phyloP scores from a whole-genome alignment of 2,888 invertebrate species.

The Drosophila affinis region DNA sequence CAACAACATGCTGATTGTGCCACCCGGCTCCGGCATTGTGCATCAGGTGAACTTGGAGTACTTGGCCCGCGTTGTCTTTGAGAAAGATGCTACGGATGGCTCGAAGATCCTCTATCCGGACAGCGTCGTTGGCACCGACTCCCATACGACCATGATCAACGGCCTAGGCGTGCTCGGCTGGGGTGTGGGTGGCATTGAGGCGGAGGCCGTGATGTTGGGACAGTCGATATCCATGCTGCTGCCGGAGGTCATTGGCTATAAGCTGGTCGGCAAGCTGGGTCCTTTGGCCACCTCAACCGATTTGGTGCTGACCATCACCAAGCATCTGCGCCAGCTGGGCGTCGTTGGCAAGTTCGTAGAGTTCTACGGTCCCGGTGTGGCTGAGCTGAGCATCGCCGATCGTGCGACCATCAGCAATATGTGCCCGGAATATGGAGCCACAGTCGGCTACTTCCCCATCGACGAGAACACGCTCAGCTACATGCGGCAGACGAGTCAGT shows the following conservation, averaged over 20 bases:
- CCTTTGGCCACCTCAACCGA: conserved; percentile 97
- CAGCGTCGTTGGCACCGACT: conserved; percentile 98
- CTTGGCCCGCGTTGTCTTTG: conserved; percentile 95
- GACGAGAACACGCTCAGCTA: conserved; percentile 92
- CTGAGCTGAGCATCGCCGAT: conserved; percentile 96
- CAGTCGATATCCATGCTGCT: conserved; percentile 98
- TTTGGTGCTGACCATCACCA: conserved; percentile 97
- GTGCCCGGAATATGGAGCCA: conserved; percentile 99
- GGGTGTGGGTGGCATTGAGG: conserved; percentile 98
- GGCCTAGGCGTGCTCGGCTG: conserved; percentile 98
- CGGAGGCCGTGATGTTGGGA: conserved; percentile 99
- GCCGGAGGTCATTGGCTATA: conserved; percentile 98
- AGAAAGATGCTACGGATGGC: conserved; percentile 83
- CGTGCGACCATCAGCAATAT: conserved; percentile 99
- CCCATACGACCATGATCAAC: conserved; percentile 99
- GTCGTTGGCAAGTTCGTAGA: conserved; percentile 99
- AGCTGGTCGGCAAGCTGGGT: conserved; percentile 91
- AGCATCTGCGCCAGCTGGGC: conserved; percentile 96
- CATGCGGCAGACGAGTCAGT: conserved; percentile 91
- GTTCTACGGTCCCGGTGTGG: conserved; percentile 97
- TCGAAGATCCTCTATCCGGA: conserved; percentile 90
- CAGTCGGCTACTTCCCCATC: conserved; percentile 97
- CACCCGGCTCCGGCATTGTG: conserved; percentile 98
- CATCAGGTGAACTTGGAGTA: conserved; percentile 99
- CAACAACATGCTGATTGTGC: conserved; percentile 97